phyloP scores from a whole-genome alignment of 1,140 invertebrate species.

The Zaprionus ghesquierei region DNA sequence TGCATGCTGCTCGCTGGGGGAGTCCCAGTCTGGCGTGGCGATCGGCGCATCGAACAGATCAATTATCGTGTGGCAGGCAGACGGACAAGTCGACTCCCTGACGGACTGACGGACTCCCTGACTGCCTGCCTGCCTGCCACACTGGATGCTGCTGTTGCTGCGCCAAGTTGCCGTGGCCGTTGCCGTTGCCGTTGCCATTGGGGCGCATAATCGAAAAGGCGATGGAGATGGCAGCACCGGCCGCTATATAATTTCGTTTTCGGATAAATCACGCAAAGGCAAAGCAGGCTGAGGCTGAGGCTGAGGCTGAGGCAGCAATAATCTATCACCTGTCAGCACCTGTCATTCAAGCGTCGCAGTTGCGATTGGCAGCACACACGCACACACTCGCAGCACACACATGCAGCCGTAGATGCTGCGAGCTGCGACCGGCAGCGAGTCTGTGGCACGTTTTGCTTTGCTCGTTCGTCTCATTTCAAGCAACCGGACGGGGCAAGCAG shows the following conservation, averaged over 20 bases:
- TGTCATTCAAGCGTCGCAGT: conserved; percentile 81
- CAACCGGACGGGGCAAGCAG: conserved; percentile 20
- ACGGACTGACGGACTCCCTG: not conserved
- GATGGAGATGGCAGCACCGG: conserved; percentile 7
- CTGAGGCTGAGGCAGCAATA: conserved; percentile 58
- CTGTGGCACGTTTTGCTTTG: conserved; percentile 14
- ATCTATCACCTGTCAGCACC: conserved; percentile 83
- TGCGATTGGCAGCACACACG: conserved; percentile 68
- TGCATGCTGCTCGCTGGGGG: conserved; percentile 36
- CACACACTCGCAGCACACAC: conserved; percentile 20
- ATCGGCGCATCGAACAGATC: conserved; percentile 74
- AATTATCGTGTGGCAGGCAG: conserved; percentile 57
- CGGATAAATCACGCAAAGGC: conserved; percentile 72
- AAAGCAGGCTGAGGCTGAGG: not conserved
- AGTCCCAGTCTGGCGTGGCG: conserved; percentile 67
- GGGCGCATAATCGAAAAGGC: conserved; percentile 48
- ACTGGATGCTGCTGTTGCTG: conserved; percentile 8
- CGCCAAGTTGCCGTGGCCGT: conserved; percentile 4
- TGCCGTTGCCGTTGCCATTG: conserved; percentile 20
- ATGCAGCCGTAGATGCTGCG: conserved; percentile 41
- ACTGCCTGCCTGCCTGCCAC: no score
- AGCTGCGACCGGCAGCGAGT: not conserved
- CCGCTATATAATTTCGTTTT: conserved; percentile 57
- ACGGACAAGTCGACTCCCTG: not conserved
- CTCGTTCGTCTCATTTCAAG: conserved; percentile 25